Evolutionary conservation across 2,113 vertebrate species (phyloP).

Genomic region (Suricata suricatta): DNA sequence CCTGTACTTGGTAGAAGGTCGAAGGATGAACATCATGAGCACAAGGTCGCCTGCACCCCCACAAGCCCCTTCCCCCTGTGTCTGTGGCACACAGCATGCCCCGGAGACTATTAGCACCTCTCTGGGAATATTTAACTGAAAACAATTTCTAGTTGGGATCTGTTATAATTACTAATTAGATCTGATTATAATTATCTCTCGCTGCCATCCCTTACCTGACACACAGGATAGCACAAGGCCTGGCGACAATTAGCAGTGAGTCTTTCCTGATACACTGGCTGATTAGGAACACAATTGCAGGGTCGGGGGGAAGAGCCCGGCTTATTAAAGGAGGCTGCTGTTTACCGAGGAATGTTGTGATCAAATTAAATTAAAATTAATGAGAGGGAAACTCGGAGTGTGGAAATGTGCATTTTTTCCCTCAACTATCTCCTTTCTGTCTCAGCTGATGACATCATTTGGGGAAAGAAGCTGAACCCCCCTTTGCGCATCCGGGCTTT

Average conservation of each 20-base stretch:
- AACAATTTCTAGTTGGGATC: constrained; percentile 79
- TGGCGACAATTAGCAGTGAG: constrained; percentile 80
- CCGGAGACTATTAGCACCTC: not conserved
- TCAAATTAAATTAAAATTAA: constrained; percentile 85
- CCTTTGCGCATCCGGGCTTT: not conserved
- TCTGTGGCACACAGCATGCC: not conserved
- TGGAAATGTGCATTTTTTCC: not conserved
- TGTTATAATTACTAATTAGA: constrained; percentile 86
- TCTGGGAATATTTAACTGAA: constrained; percentile 78
- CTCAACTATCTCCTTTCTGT: constrained; percentile 40
- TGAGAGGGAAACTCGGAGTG: constrained; percentile 65
- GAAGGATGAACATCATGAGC: accelerated
- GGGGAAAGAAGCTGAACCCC: not conserved
- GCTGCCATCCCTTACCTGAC: constrained; percentile 81
- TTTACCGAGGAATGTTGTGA: constrained; percentile 80
- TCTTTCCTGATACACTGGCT: constrained; percentile 70
- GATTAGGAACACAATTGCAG: constrained; percentile 74
- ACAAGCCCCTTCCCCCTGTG: not conserved
- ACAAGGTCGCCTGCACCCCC: accelerated
- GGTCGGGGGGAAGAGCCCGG: constrained; percentile 50
- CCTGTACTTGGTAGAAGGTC: not conserved
- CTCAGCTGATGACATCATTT: not conserved
- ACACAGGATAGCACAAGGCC: constrained; percentile 64
- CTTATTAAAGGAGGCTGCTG: constrained; percentile 77
- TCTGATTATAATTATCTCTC: constrained; percentile 83